A percentile compares a stretch with the other conserved stretches of the same genome.
phyloP scores from a whole-genome alignment of 2,113 vertebrate genomes.

The Muntiacus reevesi region DNA sequence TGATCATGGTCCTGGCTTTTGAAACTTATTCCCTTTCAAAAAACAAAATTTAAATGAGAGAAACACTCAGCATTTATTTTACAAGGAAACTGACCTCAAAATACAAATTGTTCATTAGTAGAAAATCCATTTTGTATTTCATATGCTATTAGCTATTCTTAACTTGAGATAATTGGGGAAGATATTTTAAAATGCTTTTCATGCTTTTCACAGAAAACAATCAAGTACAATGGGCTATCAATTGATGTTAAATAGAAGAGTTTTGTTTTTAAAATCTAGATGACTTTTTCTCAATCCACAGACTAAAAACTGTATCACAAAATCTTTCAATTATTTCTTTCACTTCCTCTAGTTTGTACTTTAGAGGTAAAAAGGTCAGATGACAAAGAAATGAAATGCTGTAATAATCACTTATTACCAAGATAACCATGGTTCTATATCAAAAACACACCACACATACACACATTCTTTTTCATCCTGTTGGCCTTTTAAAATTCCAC shows the following conservation, averaged over 20 bases:
- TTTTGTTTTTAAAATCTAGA: neutral
- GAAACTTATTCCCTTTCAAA: neutral
- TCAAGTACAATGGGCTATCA: neutral
- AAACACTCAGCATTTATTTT: constrained; percentile 2
- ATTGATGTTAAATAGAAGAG: neutral
- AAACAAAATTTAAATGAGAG: neutral
- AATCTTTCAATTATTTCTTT: constrained; percentile 1
- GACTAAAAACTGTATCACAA: neutral
- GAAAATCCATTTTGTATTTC: neutral
- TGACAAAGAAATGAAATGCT: neutral
- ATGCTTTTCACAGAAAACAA: constrained; percentile 8
- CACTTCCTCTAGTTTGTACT: neutral
- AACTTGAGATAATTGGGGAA: neutral
- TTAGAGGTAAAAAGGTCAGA: neutral
- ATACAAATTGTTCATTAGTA: neutral
- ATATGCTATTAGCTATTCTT: neutral
- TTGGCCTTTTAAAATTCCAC: neutral
- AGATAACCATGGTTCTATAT: neutral
- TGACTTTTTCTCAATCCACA: neutral
- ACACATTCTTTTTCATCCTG: neutral
- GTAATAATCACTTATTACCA: neutral
- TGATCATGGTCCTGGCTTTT: neutral
- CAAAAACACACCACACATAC: neutral
- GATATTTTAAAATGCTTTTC: constrained; percentile 2
- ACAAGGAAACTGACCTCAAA: neutral